phyloP scores from a whole-genome alignment of 2,797 vertebrate species.

The Sciurus vulgaris region DNA sequence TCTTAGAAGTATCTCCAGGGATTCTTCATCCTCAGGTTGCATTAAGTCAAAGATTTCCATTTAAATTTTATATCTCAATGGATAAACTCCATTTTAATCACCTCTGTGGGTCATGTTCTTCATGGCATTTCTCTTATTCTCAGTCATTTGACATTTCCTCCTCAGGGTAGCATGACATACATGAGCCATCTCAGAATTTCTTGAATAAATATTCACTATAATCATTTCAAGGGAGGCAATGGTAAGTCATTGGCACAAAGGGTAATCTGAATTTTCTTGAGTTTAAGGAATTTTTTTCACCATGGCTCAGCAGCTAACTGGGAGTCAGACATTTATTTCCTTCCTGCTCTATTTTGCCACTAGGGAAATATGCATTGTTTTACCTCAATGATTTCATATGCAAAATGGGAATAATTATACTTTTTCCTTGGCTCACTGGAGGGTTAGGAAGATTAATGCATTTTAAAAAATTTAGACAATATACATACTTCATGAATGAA shows the following conservation, averaged over 20 bases:
- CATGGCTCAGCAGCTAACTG: slow-evolving; percentile 41
- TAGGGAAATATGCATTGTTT: slow-evolving; percentile 64
- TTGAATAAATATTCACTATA: slow-evolving; percentile 82
- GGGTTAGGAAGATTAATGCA: slow-evolving; percentile 53
- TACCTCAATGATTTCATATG: slow-evolving; percentile 78
- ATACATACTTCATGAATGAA: slow-evolving; percentile 24
- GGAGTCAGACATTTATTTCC: slow-evolving; percentile 64
- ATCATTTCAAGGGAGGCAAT: slow-evolving; percentile 70
- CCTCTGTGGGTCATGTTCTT: slow-evolving; percentile 76
- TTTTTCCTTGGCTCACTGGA: slow-evolving; percentile 52
- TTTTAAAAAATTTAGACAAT: slow-evolving; percentile 64
- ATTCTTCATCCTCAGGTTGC: slow-evolving; percentile 57
- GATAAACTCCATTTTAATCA: slow-evolving; percentile 76
- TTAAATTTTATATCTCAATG: slow-evolving; percentile 80
- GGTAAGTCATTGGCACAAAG: slow-evolving; percentile 65
- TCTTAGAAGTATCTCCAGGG: slow-evolving; percentile 44
- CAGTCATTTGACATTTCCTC: slow-evolving; percentile 80
- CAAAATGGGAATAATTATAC: slow-evolving; percentile 79
- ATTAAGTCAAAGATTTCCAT: slow-evolving; percentile 77
- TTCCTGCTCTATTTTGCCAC: slow-evolving; percentile 66
- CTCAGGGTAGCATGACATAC: slow-evolving; percentile 72
- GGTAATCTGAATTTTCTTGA: slow-evolving; percentile 71
- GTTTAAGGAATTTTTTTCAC: slow-evolving; percentile 60
- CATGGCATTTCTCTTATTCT: slow-evolving; percentile 77
- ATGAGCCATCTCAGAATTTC: slow-evolving; percentile 77